Conservation (phyloP, 2,888 invertebrate species). For the Morpho helenor region DNA sequence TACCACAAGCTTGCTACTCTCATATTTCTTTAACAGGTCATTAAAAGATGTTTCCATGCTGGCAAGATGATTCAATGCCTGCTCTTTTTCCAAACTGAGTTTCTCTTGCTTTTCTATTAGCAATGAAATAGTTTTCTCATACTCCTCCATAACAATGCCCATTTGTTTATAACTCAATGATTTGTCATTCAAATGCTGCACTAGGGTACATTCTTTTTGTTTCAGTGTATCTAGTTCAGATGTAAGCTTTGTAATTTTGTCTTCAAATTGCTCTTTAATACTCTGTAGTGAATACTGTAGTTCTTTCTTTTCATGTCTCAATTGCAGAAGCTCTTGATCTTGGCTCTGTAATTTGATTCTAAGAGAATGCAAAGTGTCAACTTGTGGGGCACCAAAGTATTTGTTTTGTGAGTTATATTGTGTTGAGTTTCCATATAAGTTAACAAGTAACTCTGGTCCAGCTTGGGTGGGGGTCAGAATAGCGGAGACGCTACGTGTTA, state of each 20-base stretch:
- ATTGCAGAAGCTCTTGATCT: conserved; percentile 57
- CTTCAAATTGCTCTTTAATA: conserved; percentile 49
- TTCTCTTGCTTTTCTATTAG: conserved; percentile 84
- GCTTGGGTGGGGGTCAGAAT: conserved; percentile 63
- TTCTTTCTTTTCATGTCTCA: conserved; percentile 62
- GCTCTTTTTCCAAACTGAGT: conserved; percentile 76
- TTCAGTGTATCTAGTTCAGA: conserved; percentile 51
- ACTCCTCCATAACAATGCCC: conserved; percentile 86
- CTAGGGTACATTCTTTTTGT: conserved; percentile 51
- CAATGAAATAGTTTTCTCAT: conserved; percentile 88
- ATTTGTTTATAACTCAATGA: conserved; percentile 65
- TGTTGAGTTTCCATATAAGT: conserved; percentile 51
- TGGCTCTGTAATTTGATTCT: conserved; percentile 60
- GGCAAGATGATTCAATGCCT: conserved; percentile 77
- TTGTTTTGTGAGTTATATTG: conserved; percentile 54
- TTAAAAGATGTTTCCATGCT: conserved; percentile 82
- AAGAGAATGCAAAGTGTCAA: conserved; percentile 55
- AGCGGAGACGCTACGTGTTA: conserved; percentile 67
- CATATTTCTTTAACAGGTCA: conserved; percentile 80
- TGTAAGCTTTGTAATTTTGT: conserved; percentile 54
- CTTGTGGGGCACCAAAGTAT: conserved; percentile 40
- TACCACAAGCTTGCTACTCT: conserved; percentile 80
- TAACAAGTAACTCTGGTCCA: conserved; percentile 62
- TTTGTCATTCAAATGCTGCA: conserved; percentile 60
- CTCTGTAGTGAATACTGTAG: conserved; percentile 53